These are phyloP conservation scores for Arctopsyche grandis DNA, from an alignment of 1,140 invertebrate species.

Conservation along the genomic window DNA sequence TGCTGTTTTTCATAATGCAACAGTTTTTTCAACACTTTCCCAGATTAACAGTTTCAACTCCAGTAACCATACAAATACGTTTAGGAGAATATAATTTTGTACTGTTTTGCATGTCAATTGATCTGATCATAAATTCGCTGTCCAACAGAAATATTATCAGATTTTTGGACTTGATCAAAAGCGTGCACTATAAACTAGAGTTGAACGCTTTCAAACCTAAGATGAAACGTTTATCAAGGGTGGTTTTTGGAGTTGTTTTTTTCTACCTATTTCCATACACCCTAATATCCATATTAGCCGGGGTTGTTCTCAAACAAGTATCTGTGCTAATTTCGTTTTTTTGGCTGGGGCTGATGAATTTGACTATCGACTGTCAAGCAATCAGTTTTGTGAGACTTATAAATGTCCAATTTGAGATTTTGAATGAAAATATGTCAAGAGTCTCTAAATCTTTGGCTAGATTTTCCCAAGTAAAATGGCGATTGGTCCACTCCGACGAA, in stretches of 20 bases:
- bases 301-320: too few relatives aligned
- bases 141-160: too few relatives aligned
- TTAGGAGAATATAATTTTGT: not conserved
- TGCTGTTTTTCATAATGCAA: not conserved
- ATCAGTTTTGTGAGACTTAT: not conserved
- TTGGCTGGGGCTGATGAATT: not conserved
- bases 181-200: too few relatives aligned
- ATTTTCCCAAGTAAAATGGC: not conserved
- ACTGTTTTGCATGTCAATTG: not conserved
- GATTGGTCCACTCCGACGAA: not conserved
- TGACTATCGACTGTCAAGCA: not conserved
- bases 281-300: too few relatives aligned
- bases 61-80: not conserved
- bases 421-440: not conserved
- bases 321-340: not conserved
- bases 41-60: not conserved
- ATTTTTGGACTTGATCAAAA: too few relatives aligned
- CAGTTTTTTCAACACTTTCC: not conserved
- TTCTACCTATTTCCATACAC: too few relatives aligned
- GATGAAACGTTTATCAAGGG: too few relatives aligned
- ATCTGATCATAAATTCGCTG: too few relatives aligned
- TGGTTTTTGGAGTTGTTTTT: too few relatives aligned
- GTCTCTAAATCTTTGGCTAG: not conserved
- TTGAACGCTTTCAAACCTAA: too few relatives aligned
- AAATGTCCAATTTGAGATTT: not conserved